Conservation (phyloP, 2,888 invertebrate species). For the Apodemia zela region DNA sequence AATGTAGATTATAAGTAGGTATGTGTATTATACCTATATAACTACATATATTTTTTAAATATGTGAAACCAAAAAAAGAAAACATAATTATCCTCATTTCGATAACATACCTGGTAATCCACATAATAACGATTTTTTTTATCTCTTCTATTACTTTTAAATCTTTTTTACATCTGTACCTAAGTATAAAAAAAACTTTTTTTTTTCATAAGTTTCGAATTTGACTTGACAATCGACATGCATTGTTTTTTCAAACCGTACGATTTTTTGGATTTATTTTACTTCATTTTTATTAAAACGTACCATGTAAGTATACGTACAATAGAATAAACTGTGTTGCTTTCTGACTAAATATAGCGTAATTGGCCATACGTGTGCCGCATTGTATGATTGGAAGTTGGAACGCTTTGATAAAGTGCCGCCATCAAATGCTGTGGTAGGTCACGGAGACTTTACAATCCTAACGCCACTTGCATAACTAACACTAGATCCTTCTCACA, state of each 20-base stretch:
- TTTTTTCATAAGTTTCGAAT: no score
- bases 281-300: not conserved
- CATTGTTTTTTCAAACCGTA: not conserved
- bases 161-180: no score
- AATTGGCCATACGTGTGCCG: conserved; percentile 66
- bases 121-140: no score
- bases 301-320: conserved; percentile 22
- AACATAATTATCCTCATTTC: no score
- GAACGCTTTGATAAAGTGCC: conserved; percentile 49
- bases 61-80: no score
- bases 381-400: conserved; percentile 44
- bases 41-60: no score
- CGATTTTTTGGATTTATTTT: not conserved
- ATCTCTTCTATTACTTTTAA: no score
- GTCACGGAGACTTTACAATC: conserved; percentile 54
- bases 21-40: no score
- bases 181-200: no score
- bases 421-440: conserved; percentile 60
- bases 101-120: no score
- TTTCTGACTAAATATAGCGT: conserved; percentile 42
- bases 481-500: conserved; percentile 44
- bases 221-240: no score
- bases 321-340: conserved; percentile 28
- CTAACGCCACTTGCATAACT: conserved; percentile 42
- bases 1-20: no score